Base-by-base conservation (phyloP, 64 coral and sea anemone species). In the Montipora foliosa region DNA sequence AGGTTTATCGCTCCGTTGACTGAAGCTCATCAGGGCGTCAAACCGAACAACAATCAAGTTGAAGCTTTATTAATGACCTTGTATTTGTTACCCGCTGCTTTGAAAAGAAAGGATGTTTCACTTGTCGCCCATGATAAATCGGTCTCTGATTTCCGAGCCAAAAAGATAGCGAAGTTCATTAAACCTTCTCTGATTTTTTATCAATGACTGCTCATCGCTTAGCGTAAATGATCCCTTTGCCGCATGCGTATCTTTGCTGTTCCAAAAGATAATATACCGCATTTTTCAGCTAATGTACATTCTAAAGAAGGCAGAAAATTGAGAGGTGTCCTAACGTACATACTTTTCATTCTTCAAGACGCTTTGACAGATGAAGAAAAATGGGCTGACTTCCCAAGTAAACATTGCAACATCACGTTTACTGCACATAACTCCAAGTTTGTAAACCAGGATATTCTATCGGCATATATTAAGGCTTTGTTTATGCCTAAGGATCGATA, bases 1-100 rank as follows among this genome's bases (percentile, higher is more conserved):
- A 86, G 29, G 82, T 72, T 86, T 86, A 86, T 86, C 82, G 29
- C 81, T 84, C 67, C 66, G 82, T 71, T 86, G 64, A 86, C 44
- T 70, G 12, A 44, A 10, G 44, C 45, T 1, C 8, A 45, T 49
- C 46, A n/a, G 7, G 9, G 64, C 46, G 82, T 66, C 6, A 86
- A 71, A 72, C 66, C 66, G 15, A 60, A 72, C 6, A 17, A n/a
- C 46, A 71, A n/a, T 20, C 2, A 25, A 48, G 8, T 71, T 48
- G 59, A 71, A 50, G 17, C n/a, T 25, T 72, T 24, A 9, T 49
- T 13, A 52, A 49, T 71, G 46, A 49, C 9, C 14, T 13, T 15
- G 14, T 46, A 78, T 78, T 19, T 49, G 15, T 37, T 6, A 49
- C 66, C 62, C 44, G 46, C 82, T 50, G 44, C 10, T 86, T 71